A percentile compares a stretch with the other conserved stretches of the same genome.
These are phyloP conservation scores for Stomatorhinus walkeri DNA, from an alignment of 2,797 vertebrate genomes.

Conservation along the genomic window DNA sequence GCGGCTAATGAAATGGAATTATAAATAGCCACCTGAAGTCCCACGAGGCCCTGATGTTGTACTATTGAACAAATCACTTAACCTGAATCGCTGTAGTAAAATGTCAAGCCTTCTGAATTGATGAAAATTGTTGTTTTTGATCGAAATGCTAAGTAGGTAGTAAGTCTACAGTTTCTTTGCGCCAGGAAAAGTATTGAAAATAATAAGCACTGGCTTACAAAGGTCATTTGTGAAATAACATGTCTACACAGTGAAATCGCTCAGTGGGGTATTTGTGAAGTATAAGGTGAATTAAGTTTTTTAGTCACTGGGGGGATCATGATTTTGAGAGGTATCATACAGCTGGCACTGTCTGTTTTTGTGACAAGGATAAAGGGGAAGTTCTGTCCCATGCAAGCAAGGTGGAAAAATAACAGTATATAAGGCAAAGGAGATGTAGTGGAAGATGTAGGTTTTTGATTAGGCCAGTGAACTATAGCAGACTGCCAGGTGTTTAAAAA, in stretches of 20 bases:
- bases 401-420: constrained; percentile 15
- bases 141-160: background rate
- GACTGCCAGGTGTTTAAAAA: background rate
- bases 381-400: background rate
- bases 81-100: background rate
- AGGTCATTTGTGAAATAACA: background rate
- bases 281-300: background rate
- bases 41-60: background rate
- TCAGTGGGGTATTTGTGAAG: background rate
- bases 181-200: background rate
- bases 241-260: background rate
- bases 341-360: background rate
- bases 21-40: background rate
- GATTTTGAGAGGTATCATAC: background rate
- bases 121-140: constrained; percentile 1
- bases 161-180: background rate
- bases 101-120: constrained; percentile 5
- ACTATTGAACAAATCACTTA: background rate
- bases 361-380: constrained; percentile 7
- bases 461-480: constrained; percentile 8
- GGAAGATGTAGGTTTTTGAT: background rate
- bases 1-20: background rate
- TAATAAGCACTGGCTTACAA: background rate
- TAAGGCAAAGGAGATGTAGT: background rate
- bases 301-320: background rate